These are phyloP conservation scores for Vireo griseus DNA, from an alignment of 2,797 vertebrate genomes.

Conservation along the genomic window DNA sequence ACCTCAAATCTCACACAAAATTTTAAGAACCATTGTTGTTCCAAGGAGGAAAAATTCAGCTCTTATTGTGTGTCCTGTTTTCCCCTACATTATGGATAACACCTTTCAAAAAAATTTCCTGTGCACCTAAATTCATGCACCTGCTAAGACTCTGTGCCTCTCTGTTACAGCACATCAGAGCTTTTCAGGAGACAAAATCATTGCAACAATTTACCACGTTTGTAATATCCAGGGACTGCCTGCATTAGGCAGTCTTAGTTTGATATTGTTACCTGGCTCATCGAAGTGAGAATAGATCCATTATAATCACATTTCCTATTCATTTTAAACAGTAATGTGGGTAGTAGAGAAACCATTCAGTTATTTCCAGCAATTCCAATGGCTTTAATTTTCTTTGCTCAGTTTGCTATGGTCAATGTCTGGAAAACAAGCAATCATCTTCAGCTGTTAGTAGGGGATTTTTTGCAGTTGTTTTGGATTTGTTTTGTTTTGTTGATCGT, in stretches of 20 bases:
- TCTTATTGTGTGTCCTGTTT: neutral
- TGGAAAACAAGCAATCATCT: slow-evolving; percentile 22
- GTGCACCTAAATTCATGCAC: neutral
- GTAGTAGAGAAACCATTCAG: neutral
- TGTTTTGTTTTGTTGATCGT: neutral
- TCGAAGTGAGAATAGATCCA: neutral
- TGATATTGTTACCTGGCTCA: neutral
- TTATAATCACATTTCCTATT: slow-evolving; percentile 32
- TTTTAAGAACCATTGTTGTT: neutral
- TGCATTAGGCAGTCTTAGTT: neutral
- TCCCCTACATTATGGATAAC: fast-evolving
- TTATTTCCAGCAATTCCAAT: neutral
- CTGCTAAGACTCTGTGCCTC: neutral
- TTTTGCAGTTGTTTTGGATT: neutral
- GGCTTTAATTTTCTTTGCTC: slow-evolving; percentile 30
- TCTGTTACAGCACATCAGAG: neutral
- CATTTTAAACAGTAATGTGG: neutral
- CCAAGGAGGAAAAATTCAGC: neutral
- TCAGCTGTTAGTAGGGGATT: neutral
- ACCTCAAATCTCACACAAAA: neutral
- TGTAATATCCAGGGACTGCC: neutral
- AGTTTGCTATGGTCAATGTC: neutral
- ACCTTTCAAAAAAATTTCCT: neutral
- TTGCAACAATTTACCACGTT: neutral
- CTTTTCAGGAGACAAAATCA: neutral